These are phyloP conservation scores for Aphelenchoides bicaudatus DNA, from an alignment of 2,888 invertebrate species.

Conservation along the genomic window DNA sequence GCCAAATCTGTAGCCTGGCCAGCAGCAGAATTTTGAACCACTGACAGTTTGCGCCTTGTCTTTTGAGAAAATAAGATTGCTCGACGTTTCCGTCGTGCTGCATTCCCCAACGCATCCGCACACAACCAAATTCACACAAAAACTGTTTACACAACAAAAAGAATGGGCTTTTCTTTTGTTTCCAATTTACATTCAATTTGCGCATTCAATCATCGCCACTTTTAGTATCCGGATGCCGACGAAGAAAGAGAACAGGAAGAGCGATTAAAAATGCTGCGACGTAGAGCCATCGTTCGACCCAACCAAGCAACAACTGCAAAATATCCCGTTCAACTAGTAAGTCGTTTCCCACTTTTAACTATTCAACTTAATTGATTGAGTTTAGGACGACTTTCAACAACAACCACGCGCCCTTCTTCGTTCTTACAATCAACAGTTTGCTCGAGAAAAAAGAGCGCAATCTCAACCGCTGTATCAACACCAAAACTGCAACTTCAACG, in stretches of 20 bases:
- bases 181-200: background rate
- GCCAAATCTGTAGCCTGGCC: no score
- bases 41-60: no score
- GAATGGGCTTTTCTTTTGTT: no score
- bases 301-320: conserved; percentile 7
- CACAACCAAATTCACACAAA: no score
- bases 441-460: conserved; percentile 25
- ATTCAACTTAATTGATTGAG: no score
- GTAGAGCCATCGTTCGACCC: conserved; percentile 2
- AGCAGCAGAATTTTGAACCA: no score
- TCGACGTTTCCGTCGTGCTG: no score
- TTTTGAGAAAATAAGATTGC: no score
- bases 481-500: background rate
- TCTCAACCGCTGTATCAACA: conserved; percentile 28
- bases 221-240: conserved; percentile 18
- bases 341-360: background rate
- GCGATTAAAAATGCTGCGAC: conserved; percentile 20
- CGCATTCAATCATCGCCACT: no score
- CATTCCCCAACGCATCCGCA: no score
- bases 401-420: conserved; percentile 21
- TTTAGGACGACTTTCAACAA: background rate
- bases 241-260: conserved; percentile 23
- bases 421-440: conserved; percentile 23
- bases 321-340: background rate
- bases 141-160: no score